Conservation (phyloP, 2,888 invertebrate genomes). For the Microdon myrmicae region DNA sequence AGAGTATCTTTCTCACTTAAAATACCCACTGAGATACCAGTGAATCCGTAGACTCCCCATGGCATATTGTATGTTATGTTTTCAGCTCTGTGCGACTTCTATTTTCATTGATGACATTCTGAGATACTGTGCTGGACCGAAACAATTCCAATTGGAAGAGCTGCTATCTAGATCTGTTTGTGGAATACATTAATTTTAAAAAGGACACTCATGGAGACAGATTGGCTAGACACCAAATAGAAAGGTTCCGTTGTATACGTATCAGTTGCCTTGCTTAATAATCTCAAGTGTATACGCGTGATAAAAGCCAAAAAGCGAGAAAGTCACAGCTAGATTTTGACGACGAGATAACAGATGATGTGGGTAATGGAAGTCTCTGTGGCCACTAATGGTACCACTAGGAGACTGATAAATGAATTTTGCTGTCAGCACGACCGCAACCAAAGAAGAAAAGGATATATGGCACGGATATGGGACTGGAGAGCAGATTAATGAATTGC, state of each 20-base stretch:
- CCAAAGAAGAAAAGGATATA: constrained; percentile 7
- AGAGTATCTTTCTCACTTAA: constrained; percentile 33
- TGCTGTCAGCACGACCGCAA: constrained; percentile 40
- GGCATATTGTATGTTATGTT: too few species aligned
- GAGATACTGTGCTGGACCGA: constrained; percentile 39
- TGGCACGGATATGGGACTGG: neutral
- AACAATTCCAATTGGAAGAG: constrained; percentile 22
- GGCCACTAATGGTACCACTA: constrained; percentile 41
- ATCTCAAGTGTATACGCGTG: constrained; percentile 15
- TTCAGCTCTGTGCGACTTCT: too few species aligned
- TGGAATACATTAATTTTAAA: constrained; percentile 47
- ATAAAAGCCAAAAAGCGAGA: constrained; percentile 48
- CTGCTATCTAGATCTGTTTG: too few species aligned
- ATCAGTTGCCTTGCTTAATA: too few species aligned
- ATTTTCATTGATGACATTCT: constrained; percentile 22
- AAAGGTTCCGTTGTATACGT: too few species aligned
- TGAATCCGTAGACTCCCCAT: too few species aligned
- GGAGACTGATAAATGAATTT: constrained; percentile 44
- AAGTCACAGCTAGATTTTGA: constrained; percentile 30
- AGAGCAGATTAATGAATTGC: constrained; percentile 28
- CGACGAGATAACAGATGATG: constrained; percentile 37
- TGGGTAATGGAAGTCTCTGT: constrained; percentile 47
- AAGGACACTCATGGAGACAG: constrained; percentile 47
- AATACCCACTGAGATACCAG: constrained; percentile 16
- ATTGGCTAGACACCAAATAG: constrained; percentile 41